These are phyloP conservation scores for Elachura formosa DNA, from an alignment of 2,113 vertebrate species.

Conservation along the genomic window DNA sequence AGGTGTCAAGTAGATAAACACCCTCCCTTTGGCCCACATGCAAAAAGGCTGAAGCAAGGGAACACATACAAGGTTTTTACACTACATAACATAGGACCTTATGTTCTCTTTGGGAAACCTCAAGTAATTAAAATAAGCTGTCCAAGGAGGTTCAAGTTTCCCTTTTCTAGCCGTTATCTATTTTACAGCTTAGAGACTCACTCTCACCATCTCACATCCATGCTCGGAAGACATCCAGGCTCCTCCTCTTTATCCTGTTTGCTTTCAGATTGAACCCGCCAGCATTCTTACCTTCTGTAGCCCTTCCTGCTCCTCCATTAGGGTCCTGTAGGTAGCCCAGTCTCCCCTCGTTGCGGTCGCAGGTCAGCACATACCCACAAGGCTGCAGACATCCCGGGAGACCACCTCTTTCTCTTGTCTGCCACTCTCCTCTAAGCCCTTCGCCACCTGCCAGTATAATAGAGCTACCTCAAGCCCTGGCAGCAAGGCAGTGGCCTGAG, in stretches of 20 bases:
- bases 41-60: background rate
- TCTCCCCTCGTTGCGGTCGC: no score
- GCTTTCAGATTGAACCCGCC: background rate
- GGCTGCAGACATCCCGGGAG: background rate
- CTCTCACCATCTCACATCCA: background rate
- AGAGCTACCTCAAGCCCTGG: background rate
- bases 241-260: background rate
- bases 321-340: background rate
- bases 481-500: background rate
- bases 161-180: background rate
- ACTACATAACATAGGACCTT: background rate
- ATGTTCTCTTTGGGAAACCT: background rate
- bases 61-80: background rate
- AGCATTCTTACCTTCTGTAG: background rate
- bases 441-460: background rate
- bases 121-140: background rate
- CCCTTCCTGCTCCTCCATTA: background rate
- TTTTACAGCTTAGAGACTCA: background rate
- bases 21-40: fast-evolving
- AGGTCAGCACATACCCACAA: background rate
- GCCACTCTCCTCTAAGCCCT: background rate
- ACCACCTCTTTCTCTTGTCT: background rate
- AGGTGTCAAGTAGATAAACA: background rate
- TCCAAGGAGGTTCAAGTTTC: background rate
- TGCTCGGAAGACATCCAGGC: background rate